Evolutionary conservation across 2,888 invertebrate species (phyloP), one percentile per base, ranked within the genome.

Genomic region (Aproaerema taeniolella): DNA sequence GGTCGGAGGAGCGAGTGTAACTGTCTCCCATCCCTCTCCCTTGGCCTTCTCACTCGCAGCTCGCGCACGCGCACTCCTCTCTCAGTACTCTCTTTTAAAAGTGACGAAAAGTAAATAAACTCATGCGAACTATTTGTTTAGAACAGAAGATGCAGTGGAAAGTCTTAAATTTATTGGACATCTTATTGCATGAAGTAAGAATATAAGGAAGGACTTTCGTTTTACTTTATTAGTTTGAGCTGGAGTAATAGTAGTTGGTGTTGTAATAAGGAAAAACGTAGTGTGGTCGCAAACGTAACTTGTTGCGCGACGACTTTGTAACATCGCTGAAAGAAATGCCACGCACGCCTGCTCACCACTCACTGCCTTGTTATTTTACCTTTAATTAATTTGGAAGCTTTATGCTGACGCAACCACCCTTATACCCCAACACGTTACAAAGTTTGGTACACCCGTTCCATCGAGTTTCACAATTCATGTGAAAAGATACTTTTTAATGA

Each of bases 41-140:
- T 43, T 52, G 55, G 50, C 58, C 63, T 67, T 81, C 81, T 69
- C 75, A 42, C 70, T 79, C 74, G 49, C 52, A 46, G 49, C 53
- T 62, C 68, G 68, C 85, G 83, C 86, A 81, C 33, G 85, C 86
- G 85, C 67, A 31, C 31, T 55, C 10, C 45, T 38, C 35, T 39
- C 48, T 56, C 57, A 55, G 20, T n/a, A n/a, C 68, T 73, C 67
- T 70, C 70, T 75, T 81, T 80, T 67, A 74, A 80, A 83, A 85
- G 73, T 83, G 68, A 65, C 66, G 66, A 70, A 81, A 83, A 80
- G 81, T 85, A 85, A 85, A 85, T 85, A 83, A 82, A 83, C 79
- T 80, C 67, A 56, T 63, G 69, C 61, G 68, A 80, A 76, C 60
- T 72, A 70, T 77, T 80, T 77, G 70, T 68, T 60, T 67, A 67